Percentiles rank a stretch among this genome's conserved stretches.
Conservation (phyloP, 2,888 invertebrate species). For the Drosophila macrospina region DNA sequence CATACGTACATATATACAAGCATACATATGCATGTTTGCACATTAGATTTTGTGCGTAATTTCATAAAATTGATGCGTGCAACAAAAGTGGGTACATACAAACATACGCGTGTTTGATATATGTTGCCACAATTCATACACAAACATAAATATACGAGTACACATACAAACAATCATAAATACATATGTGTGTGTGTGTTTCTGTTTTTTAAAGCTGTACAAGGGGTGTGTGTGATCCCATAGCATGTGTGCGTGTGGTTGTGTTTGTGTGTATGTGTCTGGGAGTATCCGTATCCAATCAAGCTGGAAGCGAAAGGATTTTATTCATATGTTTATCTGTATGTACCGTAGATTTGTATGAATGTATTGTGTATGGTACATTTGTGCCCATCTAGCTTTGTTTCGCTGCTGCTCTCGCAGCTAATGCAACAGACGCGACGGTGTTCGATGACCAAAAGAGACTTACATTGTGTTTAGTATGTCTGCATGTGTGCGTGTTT, state of each 20-base stretch:
- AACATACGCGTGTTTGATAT: constrained; percentile 15
- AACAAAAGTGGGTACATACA: constrained; percentile 9
- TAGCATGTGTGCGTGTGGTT: constrained; percentile 8
- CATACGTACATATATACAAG: constrained; percentile 3
- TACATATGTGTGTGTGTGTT: constrained; percentile 19
- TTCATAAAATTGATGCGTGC: constrained; percentile 15
- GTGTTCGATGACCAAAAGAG: constrained; percentile 25
- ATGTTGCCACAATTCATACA: constrained; percentile 27
- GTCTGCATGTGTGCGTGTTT: background rate
- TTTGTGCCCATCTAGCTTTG: constrained; percentile 24
- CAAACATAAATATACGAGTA: constrained; percentile 20
- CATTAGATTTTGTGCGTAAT: constrained; percentile 27
- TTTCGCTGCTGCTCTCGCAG: constrained; percentile 13
- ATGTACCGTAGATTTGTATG: constrained; percentile 10
- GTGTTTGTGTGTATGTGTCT: constrained; percentile 6
- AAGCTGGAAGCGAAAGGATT: constrained; percentile 38
- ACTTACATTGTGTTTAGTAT: constrained; percentile 11
- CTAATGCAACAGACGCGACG: constrained; percentile 30
- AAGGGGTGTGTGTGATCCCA: constrained; percentile 32
- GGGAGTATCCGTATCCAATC: constrained; percentile 26
- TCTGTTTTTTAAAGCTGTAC: constrained; percentile 31
- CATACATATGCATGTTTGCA: constrained; percentile 26
- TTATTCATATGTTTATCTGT: constrained; percentile 24
- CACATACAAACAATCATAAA: constrained; percentile 10
- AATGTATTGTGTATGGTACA: constrained; percentile 22